Evolutionary conservation across 2,797 vertebrate genomes (phyloP), one percentile per base, ranked within the genome.

Genomic region (Toxotes lorentzi): DNA sequence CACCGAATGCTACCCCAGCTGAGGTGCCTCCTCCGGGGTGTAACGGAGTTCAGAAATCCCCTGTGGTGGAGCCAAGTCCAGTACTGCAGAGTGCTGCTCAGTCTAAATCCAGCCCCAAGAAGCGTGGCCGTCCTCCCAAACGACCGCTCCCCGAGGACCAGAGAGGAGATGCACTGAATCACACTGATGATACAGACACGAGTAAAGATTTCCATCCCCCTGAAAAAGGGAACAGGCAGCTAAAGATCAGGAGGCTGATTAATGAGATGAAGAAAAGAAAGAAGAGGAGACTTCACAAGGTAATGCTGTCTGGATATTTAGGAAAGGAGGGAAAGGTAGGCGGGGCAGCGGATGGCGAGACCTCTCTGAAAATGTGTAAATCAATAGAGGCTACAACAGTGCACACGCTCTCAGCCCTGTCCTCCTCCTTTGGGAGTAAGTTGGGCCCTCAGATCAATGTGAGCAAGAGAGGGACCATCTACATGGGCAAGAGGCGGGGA

Each of bases 401-500:
- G 64, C 88, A 93, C 59, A 91, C 95, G 1, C 96, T 99, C 78
- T 97, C 97, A 9, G 96, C 96, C 70, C 95, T 99, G 69, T 97
- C 98, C n/a, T 97, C 97, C 73, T 97, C 97, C 0, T 98, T 99
- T 48, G 96, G 97, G 70, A 97, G 97, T 7, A 98, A 97, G 73
- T 90, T 98, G 64, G 97, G 97, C 68, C 97, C 97, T 89, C 98
- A 99, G 85, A 99, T 99, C 90, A 99, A 99, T 8, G 97, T 99
- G 61, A 99, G 98, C 92, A 99, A 99, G 94, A 97, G 97, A 94
- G 98, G 98, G 70, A 99, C 98, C 1, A 99, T 99, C 91, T 99
- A 99, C 83, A 99, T 99, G 95, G 98, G 98, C 81, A 99, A 99
- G 84, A 96, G 97, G 82, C 95, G 98, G 90, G 98, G 98, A 38